Conservation (phyloP, 2,797 vertebrate genomes). For the Myotis myotis region DNA sequence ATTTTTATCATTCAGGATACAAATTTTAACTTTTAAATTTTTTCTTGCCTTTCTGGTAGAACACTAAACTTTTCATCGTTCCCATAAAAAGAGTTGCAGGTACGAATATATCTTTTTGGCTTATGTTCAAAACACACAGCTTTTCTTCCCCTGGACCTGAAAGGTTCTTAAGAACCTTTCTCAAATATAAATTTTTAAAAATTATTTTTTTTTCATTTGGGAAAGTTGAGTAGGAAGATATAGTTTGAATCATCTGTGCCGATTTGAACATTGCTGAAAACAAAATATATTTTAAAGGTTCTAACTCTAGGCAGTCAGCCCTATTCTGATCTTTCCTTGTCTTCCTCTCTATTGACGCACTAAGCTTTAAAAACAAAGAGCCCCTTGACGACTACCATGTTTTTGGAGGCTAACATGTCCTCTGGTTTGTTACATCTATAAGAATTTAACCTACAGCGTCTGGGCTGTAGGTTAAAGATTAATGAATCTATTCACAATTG, state of each 20-base stretch:
- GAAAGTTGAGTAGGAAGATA: neutral
- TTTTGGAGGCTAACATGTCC: neutral
- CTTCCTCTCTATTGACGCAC: neutral
- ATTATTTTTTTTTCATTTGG: neutral
- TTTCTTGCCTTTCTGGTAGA: neutral
- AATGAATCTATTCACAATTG: neutral
- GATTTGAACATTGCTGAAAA: neutral
- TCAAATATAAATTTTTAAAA: neutral
- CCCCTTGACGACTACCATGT: neutral
- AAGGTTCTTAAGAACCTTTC: conserved; percentile 9
- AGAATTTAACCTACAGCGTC: neutral
- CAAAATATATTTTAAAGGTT: neutral
- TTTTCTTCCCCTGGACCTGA: neutral
- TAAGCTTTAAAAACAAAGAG: conserved; percentile 30
- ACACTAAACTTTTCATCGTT: neutral
- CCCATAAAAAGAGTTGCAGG: neutral
- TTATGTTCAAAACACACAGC: neutral
- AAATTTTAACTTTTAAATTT: neutral
- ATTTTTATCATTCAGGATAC: neutral
- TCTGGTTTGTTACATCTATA: neutral
- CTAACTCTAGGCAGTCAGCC: neutral
- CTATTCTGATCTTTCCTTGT: neutral
- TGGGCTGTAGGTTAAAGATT: conserved; percentile 37
- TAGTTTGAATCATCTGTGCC: neutral
- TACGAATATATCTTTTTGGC: neutral